Base-by-base conservation (phyloP, 2,888 invertebrate species). In the Scelioninae gen. 1 region DNA sequence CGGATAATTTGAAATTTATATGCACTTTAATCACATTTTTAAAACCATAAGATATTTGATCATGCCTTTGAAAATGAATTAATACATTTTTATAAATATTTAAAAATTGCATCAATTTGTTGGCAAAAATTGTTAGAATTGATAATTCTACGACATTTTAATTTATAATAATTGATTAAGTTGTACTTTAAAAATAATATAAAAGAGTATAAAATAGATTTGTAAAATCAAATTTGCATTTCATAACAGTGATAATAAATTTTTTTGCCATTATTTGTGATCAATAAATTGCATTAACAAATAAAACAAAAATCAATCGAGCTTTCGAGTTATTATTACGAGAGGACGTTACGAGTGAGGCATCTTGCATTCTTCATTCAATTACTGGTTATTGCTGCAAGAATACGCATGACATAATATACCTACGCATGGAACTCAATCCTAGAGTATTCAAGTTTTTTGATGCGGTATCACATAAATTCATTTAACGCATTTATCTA, bases 361-460 rank as follows among this genome's bases (percentile, higher is more conserved):
- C 58, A 43, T 78, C 68, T 63, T 71, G 65, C 71, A 71, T 78
- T 78, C 69, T 69, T 78, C 78, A 78, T 78, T 78, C 78, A 78
- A 78, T 78, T 78, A 78, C 71, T 55, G 63, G 62, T 56, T 62
- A 69, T 71, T 78, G 51, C 63, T 63, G 69, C 56, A 71, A 78
- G 69, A 78, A 71, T 71, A 63, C 78, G 56, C 71, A 69, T 78
- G 78, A 78, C 78, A 78, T 71, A 78, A 78, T 49, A 49, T 71
- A 78, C 65, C 69, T 71, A 71, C 71, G 62, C 51, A 34, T 56
- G 45, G 38, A 65, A 43, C 63, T 69, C 77, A 71, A 71, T 71
- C 78, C 78, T 56, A 63, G 60, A 63, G 63, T 31, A 58, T 53
- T 47, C 62, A 56, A 71, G 63, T 75, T 71, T 78, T 71, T 63